phyloP scores from a whole-genome alignment of 2,888 invertebrate genomes.

The Ariolimax columbianus region DNA sequence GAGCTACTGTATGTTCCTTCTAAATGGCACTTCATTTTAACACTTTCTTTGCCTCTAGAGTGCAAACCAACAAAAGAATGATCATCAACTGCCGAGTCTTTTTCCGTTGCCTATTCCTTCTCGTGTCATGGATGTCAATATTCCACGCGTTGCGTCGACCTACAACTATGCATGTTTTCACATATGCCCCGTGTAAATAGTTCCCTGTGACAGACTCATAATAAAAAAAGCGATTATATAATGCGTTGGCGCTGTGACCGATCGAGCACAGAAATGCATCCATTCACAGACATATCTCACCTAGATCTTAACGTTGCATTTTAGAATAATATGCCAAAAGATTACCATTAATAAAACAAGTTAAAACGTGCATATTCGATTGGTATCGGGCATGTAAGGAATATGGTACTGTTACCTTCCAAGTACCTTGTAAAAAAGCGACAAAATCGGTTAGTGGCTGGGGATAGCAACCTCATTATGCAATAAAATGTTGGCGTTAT shows the following conservation, averaged over 20 bases:
- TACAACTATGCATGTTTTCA: background rate
- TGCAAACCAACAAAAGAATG: background rate
- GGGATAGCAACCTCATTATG: too few relatives aligned
- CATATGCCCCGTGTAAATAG: background rate
- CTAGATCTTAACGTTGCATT: too few relatives aligned
- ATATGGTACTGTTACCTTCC: too few relatives aligned
- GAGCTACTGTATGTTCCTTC: background rate
- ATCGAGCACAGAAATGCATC: too few relatives aligned
- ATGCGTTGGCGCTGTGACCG: background rate
- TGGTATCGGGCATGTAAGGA: too few relatives aligned
- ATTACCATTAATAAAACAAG: too few relatives aligned
- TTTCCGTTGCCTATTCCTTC: background rate
- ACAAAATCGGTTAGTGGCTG: too few relatives aligned
- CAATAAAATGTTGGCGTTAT: too few relatives aligned
- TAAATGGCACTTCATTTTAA: background rate
- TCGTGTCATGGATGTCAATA: constrained; percentile 9
- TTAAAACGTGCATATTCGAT: too few relatives aligned
- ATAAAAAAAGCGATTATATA: background rate
- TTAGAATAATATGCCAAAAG: too few relatives aligned
- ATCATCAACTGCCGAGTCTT: background rate
- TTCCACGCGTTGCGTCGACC: background rate
- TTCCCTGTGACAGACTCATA: background rate
- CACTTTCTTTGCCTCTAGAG: background rate
- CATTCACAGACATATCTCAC: too few relatives aligned
- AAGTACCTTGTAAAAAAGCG: too few relatives aligned